Base-by-base conservation (phyloP, 2,888 invertebrate species). In the Patella pellucida region DNA sequence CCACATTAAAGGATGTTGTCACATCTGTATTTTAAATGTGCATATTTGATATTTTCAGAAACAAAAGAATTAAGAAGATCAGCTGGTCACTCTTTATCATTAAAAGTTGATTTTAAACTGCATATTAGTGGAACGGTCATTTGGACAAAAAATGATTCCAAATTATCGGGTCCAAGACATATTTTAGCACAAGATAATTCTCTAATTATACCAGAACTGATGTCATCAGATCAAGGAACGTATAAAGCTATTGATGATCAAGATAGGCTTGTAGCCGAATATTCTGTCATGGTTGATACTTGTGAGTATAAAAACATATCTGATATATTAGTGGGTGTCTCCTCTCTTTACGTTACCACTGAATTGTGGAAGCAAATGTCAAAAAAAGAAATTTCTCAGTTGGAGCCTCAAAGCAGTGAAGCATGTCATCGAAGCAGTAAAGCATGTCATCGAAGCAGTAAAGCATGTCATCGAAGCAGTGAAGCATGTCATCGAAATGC, bases 161-260 rank as follows among this genome's bases (percentile, higher is more conserved):
- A 75, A 54, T 72, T 82, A 23, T 56, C 68, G 7, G 78, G 77
- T 50, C 77, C 79, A 56, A 74, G 79, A 15, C 81, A 82, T 62
- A 80, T 84, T 27, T 69, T 83, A 16, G 81, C 83, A 14, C 79
- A 80, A 19, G 82, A 82, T 70, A 81, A 84, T 52, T 82, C 84
- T 3, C 76, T 85, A 19, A 80, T 84, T 68, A 80, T 85, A 51
- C 81, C 83, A 15, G 81, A 83, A 69, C 68, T 82, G n/a, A 78
- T 78, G 2, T 72, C 75, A 54, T 52, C 75, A 9, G 82, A 84
- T 72, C 79, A 83, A 54, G 85, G 84, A 1, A 27, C 71, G 1
- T 85, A 85, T 74, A 72, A 68, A 56, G 83, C 83, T 14, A 71
- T 70, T 14, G 83, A 83, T 62, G 73, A 74, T 16, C 70, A 77